Base-by-base conservation (phyloP, 2,797 vertebrate species). In the Delichon dasypus region DNA sequence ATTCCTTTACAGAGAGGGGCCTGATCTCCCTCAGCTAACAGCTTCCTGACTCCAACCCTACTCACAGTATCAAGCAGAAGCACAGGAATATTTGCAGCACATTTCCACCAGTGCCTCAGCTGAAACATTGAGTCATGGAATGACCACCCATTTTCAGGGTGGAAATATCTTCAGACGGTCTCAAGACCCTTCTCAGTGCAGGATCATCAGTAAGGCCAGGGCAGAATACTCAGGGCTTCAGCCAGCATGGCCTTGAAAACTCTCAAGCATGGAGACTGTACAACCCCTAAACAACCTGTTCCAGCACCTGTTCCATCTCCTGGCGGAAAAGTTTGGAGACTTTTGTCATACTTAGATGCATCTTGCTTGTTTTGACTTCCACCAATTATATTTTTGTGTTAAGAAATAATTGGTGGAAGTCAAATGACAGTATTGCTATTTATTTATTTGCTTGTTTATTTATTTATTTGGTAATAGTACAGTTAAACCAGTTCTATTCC, bases 291-390 rank as follows among this genome's bases (percentile, higher is more conserved):
- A 51, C 0, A 4, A 74, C 26, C 8, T 64, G 17, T 34, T 70
- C 34, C 19, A 42, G 47, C 0, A 0, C 44, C 30, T 15, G 7
- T 10, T 15, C 40, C 6, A 25, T 15, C 25, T 58, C 5, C 0
- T 10, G 16, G 3, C 14, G 3, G 0, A 16, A 38, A 70, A 19
- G 30, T 47, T 45, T 66, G 26, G 40, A 82, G 54, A 38, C 30
- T 50, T 72, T 50, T n/a, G 19, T 66, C 65, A 70, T 17, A 7
- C 4, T 12, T 19, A 10, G 5, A n/a, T 74, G 16, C 7, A 38
- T 14, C 40, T 73, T 38, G 9, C 13, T 36, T 44, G 11, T 79
- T 85, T 53, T 21, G 11, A 11, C 20, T 61, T 34, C 3, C 0
- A 1, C 4, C 13, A 13, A 4, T 29, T 38, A 44, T 10, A 29